Conservation (phyloP, 2,113 vertebrate species). For the Corapipo altera region DNA sequence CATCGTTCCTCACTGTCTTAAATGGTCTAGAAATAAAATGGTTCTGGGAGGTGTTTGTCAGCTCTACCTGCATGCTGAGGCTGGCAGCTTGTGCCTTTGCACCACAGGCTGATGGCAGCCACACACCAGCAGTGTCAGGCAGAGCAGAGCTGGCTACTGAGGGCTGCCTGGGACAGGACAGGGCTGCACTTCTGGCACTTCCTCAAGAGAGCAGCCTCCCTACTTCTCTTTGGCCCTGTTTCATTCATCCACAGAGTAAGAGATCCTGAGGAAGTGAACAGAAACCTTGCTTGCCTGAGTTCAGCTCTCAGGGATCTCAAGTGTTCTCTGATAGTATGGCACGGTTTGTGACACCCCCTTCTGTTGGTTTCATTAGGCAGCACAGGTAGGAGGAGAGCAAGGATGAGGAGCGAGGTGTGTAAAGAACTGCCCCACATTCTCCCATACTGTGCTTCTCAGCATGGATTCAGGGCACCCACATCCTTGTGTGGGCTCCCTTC, state of each 20-base stretch:
- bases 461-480: neutral
- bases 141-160: neutral
- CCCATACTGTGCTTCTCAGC: neutral
- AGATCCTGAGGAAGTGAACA: neutral
- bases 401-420: neutral
- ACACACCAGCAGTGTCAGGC: neutral
- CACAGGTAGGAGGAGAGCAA: neutral
- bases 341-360: neutral
- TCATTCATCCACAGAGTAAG: neutral
- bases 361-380: neutral
- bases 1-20: neutral
- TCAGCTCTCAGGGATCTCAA: neutral
- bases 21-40: neutral
- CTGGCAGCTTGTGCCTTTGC: neutral
- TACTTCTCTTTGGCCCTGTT: neutral
- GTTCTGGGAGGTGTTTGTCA: neutral
- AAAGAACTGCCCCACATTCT: neutral
- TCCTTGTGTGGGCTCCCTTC: neutral
- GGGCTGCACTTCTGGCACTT: neutral
- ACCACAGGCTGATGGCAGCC: neutral
- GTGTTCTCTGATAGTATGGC: accelerated
- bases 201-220: neutral
- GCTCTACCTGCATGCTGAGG: neutral
- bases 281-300: neutral
- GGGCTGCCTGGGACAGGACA: neutral